Conservation (phyloP, 2,888 invertebrate species). For the Laothoe populi region DNA sequence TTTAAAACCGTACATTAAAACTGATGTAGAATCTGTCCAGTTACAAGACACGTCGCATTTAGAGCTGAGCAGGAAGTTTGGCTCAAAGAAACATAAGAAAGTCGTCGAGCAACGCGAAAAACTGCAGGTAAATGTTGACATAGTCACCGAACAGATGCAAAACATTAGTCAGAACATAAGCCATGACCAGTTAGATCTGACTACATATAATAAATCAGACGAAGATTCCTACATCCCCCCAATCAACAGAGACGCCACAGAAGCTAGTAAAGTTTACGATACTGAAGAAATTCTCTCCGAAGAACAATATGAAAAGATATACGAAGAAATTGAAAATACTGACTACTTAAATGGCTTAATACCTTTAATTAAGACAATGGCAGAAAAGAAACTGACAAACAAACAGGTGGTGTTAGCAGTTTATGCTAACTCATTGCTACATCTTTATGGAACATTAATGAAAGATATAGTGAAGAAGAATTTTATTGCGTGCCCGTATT, state of each 20-base stretch:
- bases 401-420: slow-evolving; percentile 57
- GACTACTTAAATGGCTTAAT: slow-evolving; percentile 52
- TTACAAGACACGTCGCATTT: slow-evolving; percentile 57
- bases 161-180: slow-evolving; percentile 73
- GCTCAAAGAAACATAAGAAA: slow-evolving; percentile 86
- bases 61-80: slow-evolving; percentile 86
- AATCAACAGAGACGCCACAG: slow-evolving; percentile 76
- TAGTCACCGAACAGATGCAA: slow-evolving; percentile 84
- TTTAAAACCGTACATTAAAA: slow-evolving; percentile 57
- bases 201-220: slow-evolving; percentile 60
- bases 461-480: slow-evolving; percentile 59
- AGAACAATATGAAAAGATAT: slow-evolving; percentile 65
- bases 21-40: slow-evolving; percentile 44
- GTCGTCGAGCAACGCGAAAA: slow-evolving; percentile 85
- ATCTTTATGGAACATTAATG: slow-evolving; percentile 46
- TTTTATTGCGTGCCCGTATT: slow-evolving; percentile 55
- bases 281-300: slow-evolving; percentile 70
- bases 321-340: slow-evolving; percentile 56
- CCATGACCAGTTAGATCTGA: slow-evolving; percentile 63
- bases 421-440: slow-evolving; percentile 61
- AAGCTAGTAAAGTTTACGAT: slow-evolving; percentile 75
- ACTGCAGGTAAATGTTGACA: slow-evolving; percentile 83
- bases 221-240: slow-evolving; percentile 78
- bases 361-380: slow-evolving; percentile 52
- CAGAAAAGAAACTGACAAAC: slow-evolving; percentile 43